A percentile compares a stretch with the other conserved stretches of the same genome.
These are phyloP conservation scores for Diachasma alloeum DNA, from an alignment of 1,140 invertebrate genomes.

Conservation along the genomic window DNA sequence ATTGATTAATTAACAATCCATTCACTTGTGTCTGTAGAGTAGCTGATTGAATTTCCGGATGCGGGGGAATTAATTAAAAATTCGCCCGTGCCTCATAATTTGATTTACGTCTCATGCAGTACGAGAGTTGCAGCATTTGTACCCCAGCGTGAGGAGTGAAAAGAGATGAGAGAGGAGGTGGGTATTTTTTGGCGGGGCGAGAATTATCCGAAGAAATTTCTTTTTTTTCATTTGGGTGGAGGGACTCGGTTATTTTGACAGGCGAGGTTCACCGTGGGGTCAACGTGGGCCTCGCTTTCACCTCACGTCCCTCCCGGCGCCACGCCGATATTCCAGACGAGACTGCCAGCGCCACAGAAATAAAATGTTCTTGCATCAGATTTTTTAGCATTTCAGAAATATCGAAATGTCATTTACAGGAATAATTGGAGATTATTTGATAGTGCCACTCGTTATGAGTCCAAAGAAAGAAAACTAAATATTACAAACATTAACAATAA, in stretches of 20 bases:
- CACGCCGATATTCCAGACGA: neutral
- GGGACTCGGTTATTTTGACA: constrained; percentile 27
- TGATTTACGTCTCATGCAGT: constrained; percentile 23
- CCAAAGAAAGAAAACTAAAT: too few species aligned
- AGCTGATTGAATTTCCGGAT: constrained; percentile 25
- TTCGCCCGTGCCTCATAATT: constrained; percentile 12
- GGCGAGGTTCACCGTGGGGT: constrained; percentile 26
- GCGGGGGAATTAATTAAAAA: constrained; percentile 28
- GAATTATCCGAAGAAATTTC: constrained; percentile 7
- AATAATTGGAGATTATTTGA: too few species aligned
- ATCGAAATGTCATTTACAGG: too few species aligned
- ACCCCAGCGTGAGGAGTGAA: neutral
- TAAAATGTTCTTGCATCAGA: neutral
- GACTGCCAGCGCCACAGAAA: constrained; percentile 1
- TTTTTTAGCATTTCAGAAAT: neutral
- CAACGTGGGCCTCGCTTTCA: constrained; percentile 31
- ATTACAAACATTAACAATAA: too few species aligned
- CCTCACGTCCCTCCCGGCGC: constrained; percentile 29
- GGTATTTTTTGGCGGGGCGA: neutral
- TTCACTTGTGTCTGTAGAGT: constrained; percentile 1
- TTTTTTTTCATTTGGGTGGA: constrained; percentile 7
- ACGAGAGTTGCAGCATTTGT: neutral
- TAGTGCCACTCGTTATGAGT: too few species aligned
- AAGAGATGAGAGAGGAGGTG: neutral
- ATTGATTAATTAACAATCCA: constrained; percentile 13